These are phyloP conservation scores for Cichladusa arquata DNA, from an alignment of 2,113 vertebrate genomes.

Conservation along the genomic window DNA sequence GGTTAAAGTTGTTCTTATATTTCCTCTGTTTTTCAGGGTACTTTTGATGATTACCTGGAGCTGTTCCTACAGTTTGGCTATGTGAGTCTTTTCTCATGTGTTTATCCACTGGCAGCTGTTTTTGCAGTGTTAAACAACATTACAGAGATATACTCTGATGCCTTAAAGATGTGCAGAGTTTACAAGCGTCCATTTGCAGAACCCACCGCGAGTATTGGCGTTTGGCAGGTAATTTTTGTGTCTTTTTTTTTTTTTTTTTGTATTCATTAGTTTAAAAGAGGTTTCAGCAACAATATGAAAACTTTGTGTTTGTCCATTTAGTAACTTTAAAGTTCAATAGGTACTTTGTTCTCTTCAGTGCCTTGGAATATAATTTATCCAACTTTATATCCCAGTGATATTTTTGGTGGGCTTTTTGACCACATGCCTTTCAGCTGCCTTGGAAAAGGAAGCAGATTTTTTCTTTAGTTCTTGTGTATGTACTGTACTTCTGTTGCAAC, in stretches of 20 bases:
- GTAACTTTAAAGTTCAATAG: background rate
- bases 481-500: background rate
- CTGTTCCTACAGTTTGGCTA: slow-evolving; percentile 95
- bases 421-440: background rate
- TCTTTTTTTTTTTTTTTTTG: background rate
- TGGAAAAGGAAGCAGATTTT: background rate
- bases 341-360: background rate
- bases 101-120: slow-evolving; percentile 92
- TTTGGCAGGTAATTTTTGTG: slow-evolving; percentile 89
- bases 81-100: slow-evolving; percentile 97
- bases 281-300: background rate
- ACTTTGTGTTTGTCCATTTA: background rate
- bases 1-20: background rate
- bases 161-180: slow-evolving; percentile 95
- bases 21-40: slow-evolving; percentile 79
- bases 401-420: background rate
- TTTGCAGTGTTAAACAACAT: slow-evolving; percentile 95
- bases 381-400: background rate
- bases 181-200: slow-evolving; percentile 94
- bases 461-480: background rate
- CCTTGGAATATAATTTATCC: background rate
- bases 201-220: slow-evolving; percentile 88
- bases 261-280: background rate
- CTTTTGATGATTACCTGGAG: slow-evolving; percentile 97
- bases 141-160: slow-evolving; percentile 93